Conservation (phyloP, 2,888 invertebrate species). For the Unio pictorum region DNA sequence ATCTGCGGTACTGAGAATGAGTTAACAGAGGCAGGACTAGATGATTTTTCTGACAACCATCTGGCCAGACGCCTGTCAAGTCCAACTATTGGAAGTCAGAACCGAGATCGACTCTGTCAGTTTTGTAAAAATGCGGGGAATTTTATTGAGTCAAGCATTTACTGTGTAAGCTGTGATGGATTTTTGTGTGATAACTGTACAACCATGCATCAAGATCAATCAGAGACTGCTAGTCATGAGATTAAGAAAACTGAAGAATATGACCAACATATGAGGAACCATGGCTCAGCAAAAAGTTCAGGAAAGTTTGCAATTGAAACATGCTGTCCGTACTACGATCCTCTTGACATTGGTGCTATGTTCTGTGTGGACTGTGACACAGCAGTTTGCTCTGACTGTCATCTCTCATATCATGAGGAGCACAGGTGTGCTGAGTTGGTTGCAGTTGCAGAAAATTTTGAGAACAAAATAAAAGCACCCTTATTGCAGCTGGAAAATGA, state of each 20-base stretch:
- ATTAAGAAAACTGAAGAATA: slow-evolving; percentile 45
- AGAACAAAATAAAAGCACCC: slow-evolving; percentile 53
- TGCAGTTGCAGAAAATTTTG: slow-evolving; percentile 60
- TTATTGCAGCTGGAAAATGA: slow-evolving; percentile 45
- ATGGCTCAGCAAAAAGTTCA: slow-evolving; percentile 22
- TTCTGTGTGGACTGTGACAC: slow-evolving; percentile 62
- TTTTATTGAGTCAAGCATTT: slow-evolving; percentile 41
- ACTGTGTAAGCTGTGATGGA: slow-evolving; percentile 58
- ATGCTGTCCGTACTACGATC: slow-evolving; percentile 57
- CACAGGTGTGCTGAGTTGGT: slow-evolving; percentile 59
- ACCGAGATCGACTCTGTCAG: slow-evolving; percentile 38
- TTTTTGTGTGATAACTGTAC: slow-evolving; percentile 52
- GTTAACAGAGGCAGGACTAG: slow-evolving; percentile 20
- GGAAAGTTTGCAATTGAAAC: slow-evolving; percentile 33
- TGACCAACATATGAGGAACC: slow-evolving; percentile 24
- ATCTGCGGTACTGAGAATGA: slow-evolving; percentile 47
- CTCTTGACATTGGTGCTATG: slow-evolving; percentile 55
- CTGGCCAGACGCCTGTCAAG: slow-evolving; percentile 51
- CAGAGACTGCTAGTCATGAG: slow-evolving; percentile 51
- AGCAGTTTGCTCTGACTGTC: slow-evolving; percentile 56
- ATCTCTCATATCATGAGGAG: slow-evolving; percentile 41
- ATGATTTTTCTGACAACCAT: slow-evolving; percentile 48
- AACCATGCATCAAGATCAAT: slow-evolving; percentile 41
- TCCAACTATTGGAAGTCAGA: slow-evolving; percentile 24
- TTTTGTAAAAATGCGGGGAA: slow-evolving; percentile 50